These are phyloP conservation scores for Yponomeuta evonymella DNA, from an alignment of 2,888 invertebrate genomes.

Conservation along the genomic window DNA sequence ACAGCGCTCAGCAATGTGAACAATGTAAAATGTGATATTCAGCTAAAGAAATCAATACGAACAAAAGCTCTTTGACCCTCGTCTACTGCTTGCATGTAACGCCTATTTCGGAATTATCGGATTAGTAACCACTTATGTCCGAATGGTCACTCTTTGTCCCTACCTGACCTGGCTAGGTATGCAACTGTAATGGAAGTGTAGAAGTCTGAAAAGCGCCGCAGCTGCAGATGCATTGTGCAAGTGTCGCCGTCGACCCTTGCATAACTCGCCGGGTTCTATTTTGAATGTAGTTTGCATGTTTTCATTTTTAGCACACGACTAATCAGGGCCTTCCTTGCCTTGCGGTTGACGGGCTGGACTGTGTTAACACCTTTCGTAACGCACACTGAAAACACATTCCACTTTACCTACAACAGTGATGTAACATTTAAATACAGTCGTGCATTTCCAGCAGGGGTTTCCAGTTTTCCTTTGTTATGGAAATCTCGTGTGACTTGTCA, in stretches of 20 bases:
- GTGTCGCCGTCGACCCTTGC: slow-evolving; percentile 9
- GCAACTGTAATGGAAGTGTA: not conserved
- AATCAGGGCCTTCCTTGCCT: slow-evolving; percentile 40
- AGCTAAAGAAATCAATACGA: too few species aligned
- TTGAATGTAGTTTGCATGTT: slow-evolving; percentile 57
- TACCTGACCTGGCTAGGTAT: not conserved
- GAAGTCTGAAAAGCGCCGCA: not conserved
- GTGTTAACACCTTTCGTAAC: slow-evolving; percentile 50
- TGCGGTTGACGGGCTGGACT: slow-evolving; percentile 26
- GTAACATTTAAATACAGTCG: not conserved
- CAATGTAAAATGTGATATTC: too few species aligned
- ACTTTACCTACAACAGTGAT: not conserved
- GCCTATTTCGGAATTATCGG: too few species aligned
- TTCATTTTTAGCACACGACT: slow-evolving; percentile 66
- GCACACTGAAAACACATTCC: slow-evolving; percentile 19
- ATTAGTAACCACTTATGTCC: not conserved
- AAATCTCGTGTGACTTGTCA: too few species aligned
- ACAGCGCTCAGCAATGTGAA: not conserved
- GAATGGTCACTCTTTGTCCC: not conserved
- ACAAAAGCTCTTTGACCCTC: too few species aligned
- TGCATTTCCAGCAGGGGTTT: too few species aligned
- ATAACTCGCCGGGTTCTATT: slow-evolving; percentile 29
- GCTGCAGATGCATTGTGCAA: slow-evolving; percentile 6
- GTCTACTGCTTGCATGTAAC: too few species aligned
- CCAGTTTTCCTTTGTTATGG: too few species aligned